These are phyloP conservation scores for Armadillidium nasatum DNA, from an alignment of 1,140 invertebrate genomes.

Conservation along the genomic window DNA sequence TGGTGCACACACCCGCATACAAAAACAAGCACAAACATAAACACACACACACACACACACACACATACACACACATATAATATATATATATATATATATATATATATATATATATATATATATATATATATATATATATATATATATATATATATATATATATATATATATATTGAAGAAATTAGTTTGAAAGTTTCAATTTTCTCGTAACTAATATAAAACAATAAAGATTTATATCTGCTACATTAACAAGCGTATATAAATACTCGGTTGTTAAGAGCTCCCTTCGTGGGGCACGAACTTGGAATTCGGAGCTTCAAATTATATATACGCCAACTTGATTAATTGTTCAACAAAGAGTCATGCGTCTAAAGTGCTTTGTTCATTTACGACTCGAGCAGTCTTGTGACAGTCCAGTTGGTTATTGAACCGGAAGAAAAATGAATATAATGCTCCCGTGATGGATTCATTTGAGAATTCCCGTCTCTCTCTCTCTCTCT, in stretches of 20 bases:
- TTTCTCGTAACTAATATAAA: neutral
- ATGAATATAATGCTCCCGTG: neutral
- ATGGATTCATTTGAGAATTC: neutral
- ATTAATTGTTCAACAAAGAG: neutral
- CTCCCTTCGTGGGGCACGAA: neutral
- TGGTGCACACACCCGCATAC: no score
- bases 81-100: neutral
- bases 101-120: neutral
- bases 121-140: constrained; percentile 15
- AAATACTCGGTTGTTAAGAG: neutral
- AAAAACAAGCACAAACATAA: no score
- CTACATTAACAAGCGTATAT: neutral
- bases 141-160: neutral
- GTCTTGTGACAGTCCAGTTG: neutral
- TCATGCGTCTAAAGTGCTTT: neutral
- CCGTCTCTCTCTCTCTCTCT: no score
- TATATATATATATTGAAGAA: neutral
- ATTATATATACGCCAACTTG: constrained; percentile 4
- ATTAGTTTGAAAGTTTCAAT: neutral
- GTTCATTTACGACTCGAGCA: neutral
- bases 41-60: neutral
- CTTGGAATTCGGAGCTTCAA: neutral
- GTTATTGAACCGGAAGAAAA: neutral
- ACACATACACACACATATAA: neutral
- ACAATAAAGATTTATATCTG: neutral